Evolutionary conservation across 2,113 vertebrate species (phyloP), one percentile per base, ranked within the genome.

Genomic region (Malurus alboscapulatus): DNA sequence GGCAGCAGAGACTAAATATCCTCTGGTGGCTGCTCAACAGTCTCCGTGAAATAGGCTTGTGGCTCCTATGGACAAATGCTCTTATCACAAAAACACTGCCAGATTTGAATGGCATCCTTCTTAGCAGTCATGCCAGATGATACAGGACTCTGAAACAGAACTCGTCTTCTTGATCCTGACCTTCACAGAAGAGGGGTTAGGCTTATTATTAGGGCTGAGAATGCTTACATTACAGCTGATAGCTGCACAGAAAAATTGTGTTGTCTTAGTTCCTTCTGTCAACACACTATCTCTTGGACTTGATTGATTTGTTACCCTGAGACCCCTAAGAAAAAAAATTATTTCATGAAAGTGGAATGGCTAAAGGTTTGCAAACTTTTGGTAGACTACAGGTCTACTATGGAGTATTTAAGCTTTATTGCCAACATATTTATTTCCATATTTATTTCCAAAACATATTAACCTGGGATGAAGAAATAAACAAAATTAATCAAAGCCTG

Each of bases 31-130:
- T 87, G 55, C 81, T 94, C 81, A 90, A 62, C 55, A 89, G 74
- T 27, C 82, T 91, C 84, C 8, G 6, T 92, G 93, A 96, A 95
- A 96, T 54, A 95, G 76, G 91, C 63, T 96, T 92, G 93, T 90
- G 75, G 48, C 83, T 95, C 63, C 74, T 75, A 63, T 21, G 87
- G 93, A 94, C 84, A 95, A 92, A 95, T 72, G 90, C 65, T 94
- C 68, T 93, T 85, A 93, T 93, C 91, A 90, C 74, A 93, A 57
- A 80, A 90, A 76, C 75, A 73, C 55, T 89, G 92, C 82, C 93
- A 91, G 91, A 95, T 94, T 91, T 94, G 88, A 88, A 77, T 3
- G 20, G 87, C 90, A 93, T 94, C 75, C 72, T 95, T 88, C 84
- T 94, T 77, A 94, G 82, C 87, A 88, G 63, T 48, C 71, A 50